Percentiles rank a stretch among this genome's conserved stretches.
Evolutionary conservation across 2,888 invertebrate genomes (phyloP).

Genomic region (Phyllotreta striolata): DNA sequence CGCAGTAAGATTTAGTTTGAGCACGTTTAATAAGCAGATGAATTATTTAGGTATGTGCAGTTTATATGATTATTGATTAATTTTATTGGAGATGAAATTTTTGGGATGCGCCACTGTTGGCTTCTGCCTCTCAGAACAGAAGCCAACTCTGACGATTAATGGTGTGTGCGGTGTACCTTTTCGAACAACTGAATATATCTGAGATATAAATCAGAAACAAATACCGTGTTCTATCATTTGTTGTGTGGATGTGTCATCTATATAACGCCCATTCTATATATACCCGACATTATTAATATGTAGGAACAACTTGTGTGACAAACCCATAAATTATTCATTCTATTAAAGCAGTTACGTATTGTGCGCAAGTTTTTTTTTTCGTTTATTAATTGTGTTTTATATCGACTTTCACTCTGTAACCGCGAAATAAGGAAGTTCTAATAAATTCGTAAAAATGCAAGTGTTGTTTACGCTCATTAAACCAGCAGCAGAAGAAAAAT

Average conservation of each 20-base stretch:
- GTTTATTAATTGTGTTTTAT: conserved; percentile 1
- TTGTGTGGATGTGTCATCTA: conserved; percentile 58
- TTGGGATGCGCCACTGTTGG: conserved; percentile 22
- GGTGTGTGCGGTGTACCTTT: conserved; percentile 59
- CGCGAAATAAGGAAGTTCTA: no score
- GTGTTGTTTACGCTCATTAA: no score
- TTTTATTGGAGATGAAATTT: no score
- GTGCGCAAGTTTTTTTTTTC: conserved; percentile 4
- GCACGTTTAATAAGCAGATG: no score
- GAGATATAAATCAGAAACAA: conserved; percentile 59
- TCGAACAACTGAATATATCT: conserved; percentile 59
- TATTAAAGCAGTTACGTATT: conserved; percentile 28
- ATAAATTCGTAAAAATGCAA: no score
- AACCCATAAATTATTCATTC: conserved; percentile 37
- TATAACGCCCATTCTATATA: conserved; percentile 54
- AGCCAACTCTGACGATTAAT: conserved; percentile 58
- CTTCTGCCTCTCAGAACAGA: conserved; percentile 48
- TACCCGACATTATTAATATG: conserved; percentile 41
- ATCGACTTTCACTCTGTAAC: conserved; percentile 5
- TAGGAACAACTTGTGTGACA: conserved; percentile 40
- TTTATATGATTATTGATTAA: no score
- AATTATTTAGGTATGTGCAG: no score
- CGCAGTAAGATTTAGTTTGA: no score
- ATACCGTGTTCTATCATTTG: conserved; percentile 57
- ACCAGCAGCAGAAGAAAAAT: no score